These are phyloP conservation scores for Cyclopterus lumpus DNA, from an alignment of 2,797 vertebrate species.

Conservation along the genomic window DNA sequence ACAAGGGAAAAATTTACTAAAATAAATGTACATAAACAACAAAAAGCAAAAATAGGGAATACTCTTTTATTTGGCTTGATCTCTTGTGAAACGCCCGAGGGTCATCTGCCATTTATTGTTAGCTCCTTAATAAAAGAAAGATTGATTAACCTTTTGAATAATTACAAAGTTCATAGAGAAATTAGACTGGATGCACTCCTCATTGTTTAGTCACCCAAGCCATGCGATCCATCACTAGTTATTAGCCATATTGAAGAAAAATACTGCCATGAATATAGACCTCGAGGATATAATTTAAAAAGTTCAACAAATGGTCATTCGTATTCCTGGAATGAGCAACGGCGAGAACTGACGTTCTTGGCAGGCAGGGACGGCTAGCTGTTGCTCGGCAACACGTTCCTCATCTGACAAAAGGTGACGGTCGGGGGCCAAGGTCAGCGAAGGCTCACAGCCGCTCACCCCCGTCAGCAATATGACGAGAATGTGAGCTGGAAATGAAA, in stretches of 20 bases:
- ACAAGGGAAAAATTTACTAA: not conserved
- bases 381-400: constrained; percentile 57
- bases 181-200: not conserved
- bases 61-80: not conserved
- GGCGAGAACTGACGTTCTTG: not conserved
- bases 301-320: constrained; percentile 3
- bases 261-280: not conserved
- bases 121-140: not conserved
- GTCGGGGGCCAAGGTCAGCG: constrained; percentile 44
- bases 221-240: not conserved
- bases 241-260: not conserved
- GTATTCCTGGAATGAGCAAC: constrained; percentile 16
- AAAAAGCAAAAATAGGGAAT: not conserved
- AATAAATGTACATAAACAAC: not conserved
- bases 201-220: constrained; percentile 10
- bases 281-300: constrained; percentile 16
- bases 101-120: constrained; percentile 23
- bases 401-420: constrained; percentile 34
- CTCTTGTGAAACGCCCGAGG: not conserved
- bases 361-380: constrained; percentile 12
- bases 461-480: constrained; percentile 39
- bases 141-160: constrained; percentile 13
- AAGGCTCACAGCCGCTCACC: constrained; percentile 26
- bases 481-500: constrained; percentile 49
- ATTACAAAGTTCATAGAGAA: constrained; percentile 14